phyloP scores from a whole-genome alignment of 2,888 invertebrate genomes.

The Hetaerina titia region DNA sequence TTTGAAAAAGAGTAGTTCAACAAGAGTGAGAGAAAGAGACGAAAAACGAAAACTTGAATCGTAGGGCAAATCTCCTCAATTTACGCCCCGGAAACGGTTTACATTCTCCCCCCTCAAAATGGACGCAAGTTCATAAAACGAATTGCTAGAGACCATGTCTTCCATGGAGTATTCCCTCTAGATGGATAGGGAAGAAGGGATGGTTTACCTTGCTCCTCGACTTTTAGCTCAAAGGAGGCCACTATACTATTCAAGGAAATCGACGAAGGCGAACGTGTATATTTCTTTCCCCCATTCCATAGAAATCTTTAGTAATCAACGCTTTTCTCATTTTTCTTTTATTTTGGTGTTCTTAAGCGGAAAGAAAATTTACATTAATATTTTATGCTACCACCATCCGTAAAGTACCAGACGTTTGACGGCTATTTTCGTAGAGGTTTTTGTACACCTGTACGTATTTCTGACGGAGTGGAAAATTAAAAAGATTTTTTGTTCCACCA shows the following conservation, averaged over 20 bases:
- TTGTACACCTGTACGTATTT: not conserved
- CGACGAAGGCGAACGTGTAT: not conserved
- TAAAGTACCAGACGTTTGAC: not conserved
- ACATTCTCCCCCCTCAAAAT: not conserved
- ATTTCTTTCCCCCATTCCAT: not conserved
- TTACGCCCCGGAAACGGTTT: not conserved
- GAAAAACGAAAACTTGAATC: not conserved
- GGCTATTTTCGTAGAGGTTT: not conserved
- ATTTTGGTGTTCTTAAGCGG: not conserved
- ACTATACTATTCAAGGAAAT: not conserved
- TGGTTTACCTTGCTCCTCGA: not conserved
- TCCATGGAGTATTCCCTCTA: not conserved
- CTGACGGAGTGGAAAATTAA: not conserved
- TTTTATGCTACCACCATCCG: not conserved
- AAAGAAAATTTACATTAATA: not conserved
- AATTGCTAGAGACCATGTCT: not conserved
- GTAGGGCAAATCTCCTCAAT: not conserved
- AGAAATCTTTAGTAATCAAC: not conserved
- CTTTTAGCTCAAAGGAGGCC: not conserved
- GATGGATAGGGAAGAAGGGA: not conserved
- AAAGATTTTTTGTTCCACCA: not conserved
- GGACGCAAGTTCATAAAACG: conserved; percentile 5
- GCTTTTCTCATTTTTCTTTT: not conserved
- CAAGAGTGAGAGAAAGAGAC: not conserved
- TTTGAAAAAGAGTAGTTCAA: not conserved